Evolutionary conservation across 2,797 vertebrate genomes (phyloP).

Genomic region (Pampus argenteus): DNA sequence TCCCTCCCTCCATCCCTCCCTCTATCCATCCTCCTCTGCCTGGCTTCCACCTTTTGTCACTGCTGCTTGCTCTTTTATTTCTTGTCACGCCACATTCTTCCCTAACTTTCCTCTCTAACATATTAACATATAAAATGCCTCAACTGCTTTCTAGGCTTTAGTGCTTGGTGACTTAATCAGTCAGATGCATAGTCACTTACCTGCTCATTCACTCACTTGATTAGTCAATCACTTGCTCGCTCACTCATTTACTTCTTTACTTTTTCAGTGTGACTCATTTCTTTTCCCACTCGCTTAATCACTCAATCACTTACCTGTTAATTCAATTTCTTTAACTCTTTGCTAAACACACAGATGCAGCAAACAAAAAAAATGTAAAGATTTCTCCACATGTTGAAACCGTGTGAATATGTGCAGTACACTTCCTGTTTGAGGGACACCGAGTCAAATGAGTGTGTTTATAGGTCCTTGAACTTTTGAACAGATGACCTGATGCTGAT

Average conservation of each 20-base stretch:
- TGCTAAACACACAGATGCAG: background rate
- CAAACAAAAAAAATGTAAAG: too few species aligned
- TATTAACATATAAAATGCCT: slow-evolving; percentile 76
- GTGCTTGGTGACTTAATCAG: slow-evolving; percentile 69
- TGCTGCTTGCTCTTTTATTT: slow-evolving; percentile 46
- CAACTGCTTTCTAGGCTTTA: slow-evolving; percentile 52
- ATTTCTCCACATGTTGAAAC: too few species aligned
- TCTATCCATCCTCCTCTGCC: slow-evolving; percentile 2
- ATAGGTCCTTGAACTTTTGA: too few species aligned
- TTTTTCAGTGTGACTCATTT: slow-evolving; percentile 38
- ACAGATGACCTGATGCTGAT: too few species aligned
- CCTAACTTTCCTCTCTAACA: slow-evolving; percentile 48
- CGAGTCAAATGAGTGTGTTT: too few species aligned
- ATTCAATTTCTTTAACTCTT: slow-evolving; percentile 7
- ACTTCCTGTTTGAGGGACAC: too few species aligned
- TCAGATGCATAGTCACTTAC: slow-evolving; percentile 64
- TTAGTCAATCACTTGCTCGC: slow-evolving; percentile 58
- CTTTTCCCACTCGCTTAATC: slow-evolving; percentile 16
- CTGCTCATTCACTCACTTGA: slow-evolving; percentile 67
- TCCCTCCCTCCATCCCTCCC: background rate
- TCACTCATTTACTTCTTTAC: slow-evolving; percentile 65
- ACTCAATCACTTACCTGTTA: slow-evolving; percentile 2
- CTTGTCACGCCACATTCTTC: slow-evolving; percentile 53
- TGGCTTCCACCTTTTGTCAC: slow-evolving; percentile 52
- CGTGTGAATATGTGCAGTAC: too few species aligned